A percentile compares a stretch with the other conserved stretches of the same genome.
These are phyloP conservation scores for Calyptommatus sinebrachiatus DNA, from an alignment of 2,113 vertebrate species.

Conservation along the genomic window DNA sequence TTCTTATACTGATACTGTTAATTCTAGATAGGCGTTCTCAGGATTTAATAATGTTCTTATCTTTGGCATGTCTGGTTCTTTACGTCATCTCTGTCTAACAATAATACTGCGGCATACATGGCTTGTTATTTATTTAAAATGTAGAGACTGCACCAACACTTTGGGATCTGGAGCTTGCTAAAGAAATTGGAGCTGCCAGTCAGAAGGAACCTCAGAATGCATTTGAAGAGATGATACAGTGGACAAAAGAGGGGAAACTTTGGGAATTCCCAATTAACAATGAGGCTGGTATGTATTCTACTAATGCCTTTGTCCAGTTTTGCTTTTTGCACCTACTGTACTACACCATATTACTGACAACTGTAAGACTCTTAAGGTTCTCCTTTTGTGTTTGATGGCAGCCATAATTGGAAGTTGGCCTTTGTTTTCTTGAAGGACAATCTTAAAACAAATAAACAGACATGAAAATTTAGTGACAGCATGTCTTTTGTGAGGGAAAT, in stretches of 20 bases:
- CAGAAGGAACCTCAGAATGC: constrained; percentile 80
- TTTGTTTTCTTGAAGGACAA: neutral
- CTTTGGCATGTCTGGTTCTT: neutral
- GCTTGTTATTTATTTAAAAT: neutral
- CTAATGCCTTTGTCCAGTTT: neutral
- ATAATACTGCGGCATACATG: constrained; percentile 22
- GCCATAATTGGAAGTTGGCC: neutral
- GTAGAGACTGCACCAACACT: constrained; percentile 75
- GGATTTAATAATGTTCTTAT: neutral
- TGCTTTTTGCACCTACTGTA: neutral
- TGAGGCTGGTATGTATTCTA: constrained; percentile 77
- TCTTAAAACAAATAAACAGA: too few species aligned
- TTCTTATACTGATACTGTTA: too few species aligned
- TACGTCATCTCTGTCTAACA: neutral
- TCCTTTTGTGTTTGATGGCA: neutral
- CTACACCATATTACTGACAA: too few species aligned
- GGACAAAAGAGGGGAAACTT: constrained; percentile 90
- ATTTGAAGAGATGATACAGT: constrained; percentile 96
- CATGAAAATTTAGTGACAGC: too few species aligned
- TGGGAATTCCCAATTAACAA: constrained; percentile 93
- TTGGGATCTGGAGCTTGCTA: constrained; percentile 89
- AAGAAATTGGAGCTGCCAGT: constrained; percentile 67
- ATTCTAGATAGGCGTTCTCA: too few species aligned
- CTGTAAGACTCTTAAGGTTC: too few species aligned
- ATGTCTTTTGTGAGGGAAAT: neutral